Conservation (phyloP, 2,797 vertebrate genomes). For the Dromococcyx pavoninus region DNA sequence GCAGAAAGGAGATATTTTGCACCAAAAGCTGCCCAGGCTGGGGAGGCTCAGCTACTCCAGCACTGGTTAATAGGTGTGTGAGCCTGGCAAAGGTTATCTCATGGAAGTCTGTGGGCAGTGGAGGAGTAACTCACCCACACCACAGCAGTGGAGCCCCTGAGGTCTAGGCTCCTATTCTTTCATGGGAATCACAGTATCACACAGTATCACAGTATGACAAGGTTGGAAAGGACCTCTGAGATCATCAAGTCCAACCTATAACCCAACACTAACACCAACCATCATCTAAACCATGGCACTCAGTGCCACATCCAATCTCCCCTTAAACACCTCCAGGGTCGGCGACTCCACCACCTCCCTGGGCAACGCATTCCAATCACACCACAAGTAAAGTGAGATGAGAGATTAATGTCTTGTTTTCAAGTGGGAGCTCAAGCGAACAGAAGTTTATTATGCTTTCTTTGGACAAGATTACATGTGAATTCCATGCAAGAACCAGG, state of each 20-base stretch:
- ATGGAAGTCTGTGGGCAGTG: fast-evolving
- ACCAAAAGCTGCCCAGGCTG: background rate
- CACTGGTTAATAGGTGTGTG: background rate
- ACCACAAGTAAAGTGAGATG: fast-evolving
- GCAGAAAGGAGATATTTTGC: background rate
- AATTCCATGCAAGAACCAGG: background rate
- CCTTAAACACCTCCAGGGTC: too few relatives aligned
- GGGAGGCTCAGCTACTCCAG: fast-evolving
- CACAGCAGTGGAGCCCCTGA: fast-evolving
- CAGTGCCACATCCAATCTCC: too few relatives aligned
- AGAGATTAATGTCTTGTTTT: background rate
- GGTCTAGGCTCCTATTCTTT: background rate
- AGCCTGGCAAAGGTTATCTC: background rate
- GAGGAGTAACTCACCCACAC: background rate
- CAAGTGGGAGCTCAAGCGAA: fast-evolving
- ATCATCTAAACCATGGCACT: too few relatives aligned
- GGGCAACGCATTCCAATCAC: too few relatives aligned
- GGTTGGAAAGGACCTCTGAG: too few relatives aligned
- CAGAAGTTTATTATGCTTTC: background rate
- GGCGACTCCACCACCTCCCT: too few relatives aligned
- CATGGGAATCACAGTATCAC: background rate
- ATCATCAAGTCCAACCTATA: too few relatives aligned
- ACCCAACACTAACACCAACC: too few relatives aligned
- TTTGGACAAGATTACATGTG: background rate
- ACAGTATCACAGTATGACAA: too few relatives aligned